phyloP scores from a whole-genome alignment of 2,797 vertebrate genomes.

The Centropyge bicolor region DNA sequence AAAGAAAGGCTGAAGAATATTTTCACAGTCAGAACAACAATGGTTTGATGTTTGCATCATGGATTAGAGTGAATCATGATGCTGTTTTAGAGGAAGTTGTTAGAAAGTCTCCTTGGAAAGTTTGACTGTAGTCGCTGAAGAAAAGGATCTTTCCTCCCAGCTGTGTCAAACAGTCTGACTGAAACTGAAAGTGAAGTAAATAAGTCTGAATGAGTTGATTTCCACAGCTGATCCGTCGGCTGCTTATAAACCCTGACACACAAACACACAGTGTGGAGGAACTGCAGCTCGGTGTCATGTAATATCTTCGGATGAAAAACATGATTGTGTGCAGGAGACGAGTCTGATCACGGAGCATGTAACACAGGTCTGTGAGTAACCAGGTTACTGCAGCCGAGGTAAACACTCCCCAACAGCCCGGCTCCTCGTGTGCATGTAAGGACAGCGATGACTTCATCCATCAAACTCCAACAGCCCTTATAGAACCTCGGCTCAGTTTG shows the following conservation, averaged over 20 bases:
- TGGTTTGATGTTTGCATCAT: neutral
- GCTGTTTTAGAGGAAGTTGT: neutral
- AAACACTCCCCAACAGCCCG: neutral
- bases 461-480: constrained; percentile 21
- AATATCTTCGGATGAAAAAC: neutral
- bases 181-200: constrained; percentile 16
- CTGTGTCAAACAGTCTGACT: constrained; percentile 10
- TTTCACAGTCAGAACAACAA: neutral
- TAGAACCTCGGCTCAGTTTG: constrained; percentile 15
- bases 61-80: neutral
- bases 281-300: neutral
- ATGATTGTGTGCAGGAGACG: neutral
- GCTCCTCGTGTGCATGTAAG: neutral
- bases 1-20: neutral
- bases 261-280: neutral
- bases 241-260: constrained; percentile 14
- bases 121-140: neutral
- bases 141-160: neutral
- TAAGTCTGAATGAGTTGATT: constrained; percentile 2
- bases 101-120: neutral
- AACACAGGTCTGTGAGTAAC: neutral
- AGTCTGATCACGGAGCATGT: constrained; percentile 1
- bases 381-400: neutral
- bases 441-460: constrained; percentile 41
- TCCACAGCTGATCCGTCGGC: constrained; percentile 11